Evolutionary conservation across 1,140 invertebrate genomes (phyloP).

Genomic region (Drosophila mojavensis): DNA sequence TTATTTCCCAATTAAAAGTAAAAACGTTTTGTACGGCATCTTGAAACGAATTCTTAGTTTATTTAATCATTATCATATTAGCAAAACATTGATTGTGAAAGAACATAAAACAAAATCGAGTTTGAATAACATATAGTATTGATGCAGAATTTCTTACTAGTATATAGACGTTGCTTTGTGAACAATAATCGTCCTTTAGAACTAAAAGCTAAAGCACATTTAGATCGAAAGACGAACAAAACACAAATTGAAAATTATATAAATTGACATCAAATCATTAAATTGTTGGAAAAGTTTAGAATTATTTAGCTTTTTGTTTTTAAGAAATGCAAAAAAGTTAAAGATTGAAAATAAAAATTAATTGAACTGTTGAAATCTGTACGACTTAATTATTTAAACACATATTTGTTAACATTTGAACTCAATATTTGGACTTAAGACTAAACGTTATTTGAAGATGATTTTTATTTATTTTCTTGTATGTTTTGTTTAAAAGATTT

Average conservation of each 20-base stretch:
- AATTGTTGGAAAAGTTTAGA: background rate
- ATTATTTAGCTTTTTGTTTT: conserved; percentile 1
- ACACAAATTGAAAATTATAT: conserved; percentile 26
- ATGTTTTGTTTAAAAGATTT: conserved; percentile 36
- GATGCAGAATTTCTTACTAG: conserved; percentile 40
- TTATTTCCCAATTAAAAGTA: background rate
- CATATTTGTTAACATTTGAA: conserved; percentile 38
- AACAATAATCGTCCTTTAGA: conserved; percentile 40
- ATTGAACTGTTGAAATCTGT: conserved; percentile 36
- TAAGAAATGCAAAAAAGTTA: conserved; percentile 54
- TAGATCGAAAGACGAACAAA: conserved; percentile 27
- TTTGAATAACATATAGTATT: conserved; percentile 41
- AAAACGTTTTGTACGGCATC: conserved; percentile 45
- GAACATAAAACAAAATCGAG: conserved; percentile 57
- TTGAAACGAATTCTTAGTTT: conserved; percentile 67
- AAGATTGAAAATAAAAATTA: conserved; percentile 40
- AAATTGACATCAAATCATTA: background rate
- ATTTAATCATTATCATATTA: conserved; percentile 46
- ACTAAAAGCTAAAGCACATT: conserved; percentile 55
- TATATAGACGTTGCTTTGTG: conserved; percentile 38
- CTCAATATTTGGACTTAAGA: conserved; percentile 55
- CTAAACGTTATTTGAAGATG: conserved; percentile 35
- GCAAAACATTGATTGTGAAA: conserved; percentile 57
- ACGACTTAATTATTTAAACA: conserved; percentile 37
- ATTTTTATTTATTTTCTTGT: conserved; percentile 20